Base-by-base conservation (phyloP, 2,113 vertebrate genomes). In the Morphnarchus princeps region DNA sequence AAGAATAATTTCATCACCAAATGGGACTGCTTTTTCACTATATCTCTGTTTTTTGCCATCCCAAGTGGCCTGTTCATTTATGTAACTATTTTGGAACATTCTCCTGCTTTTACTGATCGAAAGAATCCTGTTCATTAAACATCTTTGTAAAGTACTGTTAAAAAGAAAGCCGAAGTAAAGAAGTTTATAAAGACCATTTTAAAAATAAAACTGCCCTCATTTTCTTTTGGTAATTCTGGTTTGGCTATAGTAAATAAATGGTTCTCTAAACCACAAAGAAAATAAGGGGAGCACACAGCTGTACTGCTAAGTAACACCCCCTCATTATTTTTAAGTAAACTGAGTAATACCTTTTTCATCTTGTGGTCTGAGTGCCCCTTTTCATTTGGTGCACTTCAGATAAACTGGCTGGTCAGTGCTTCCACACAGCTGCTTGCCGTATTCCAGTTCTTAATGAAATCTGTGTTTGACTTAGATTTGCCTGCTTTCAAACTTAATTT, bases 81-180 rank as follows among this genome's bases (percentile, higher is more conserved):
- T 90, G 78, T 93, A 98, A 97, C 83, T 93, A 87, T 93, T 96
- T 97, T 95, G 95, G 93, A 96, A 96, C 76, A 91, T 94, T 92
- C 90, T 97, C 82, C 40, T 89, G 58, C 84, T 94, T 95, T 87
- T 65, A 50, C 62, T 80, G 78, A 73, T 40, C 83, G 81, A 85
- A 95, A 85, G 58, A 93, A 93, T 74, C 52, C 62, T 55, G 50
- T 70, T 91, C 96, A 93, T 91, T 86, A 87, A 88, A 90, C 38
- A 59, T 66, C 74, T 96, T 66, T 66, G 70, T 77, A 90, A 91
- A 89, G 78, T 1, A 87, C 3, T 31, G 4, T 31, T 66, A 43
- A 70, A 81, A 70, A 62, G 74, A 74, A 85, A 77, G 3, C 5
- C 5, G 0, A 76, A 42, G 55, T 40, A 40, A 55, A 78, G 61